Base-by-base conservation (phyloP, 2,797 vertebrate genomes). In the Poeciliopsis infans region DNA sequence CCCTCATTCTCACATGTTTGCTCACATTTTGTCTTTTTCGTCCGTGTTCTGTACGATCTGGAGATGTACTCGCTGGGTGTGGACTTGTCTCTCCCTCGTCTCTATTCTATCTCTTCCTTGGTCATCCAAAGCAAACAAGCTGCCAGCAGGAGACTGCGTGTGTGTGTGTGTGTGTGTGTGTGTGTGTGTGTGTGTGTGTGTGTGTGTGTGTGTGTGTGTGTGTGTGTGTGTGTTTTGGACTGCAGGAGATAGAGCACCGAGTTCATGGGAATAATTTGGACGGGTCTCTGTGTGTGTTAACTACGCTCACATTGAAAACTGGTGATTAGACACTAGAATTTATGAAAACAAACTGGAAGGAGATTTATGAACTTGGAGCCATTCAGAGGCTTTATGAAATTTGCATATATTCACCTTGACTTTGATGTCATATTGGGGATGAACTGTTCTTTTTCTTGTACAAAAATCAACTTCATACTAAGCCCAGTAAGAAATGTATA, bases 271-370 rank as follows among this genome's bases (percentile, higher is more conserved):
- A 91, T 88, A 82, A 59, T 71, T 73, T 82, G 77, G 71, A 47
- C 75, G 64, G 74, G 69, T 88, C 74, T 73, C 43, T 84, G 89
- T 89, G 86, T 91, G 83, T 76, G 81, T 18, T 91, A 90, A 92
- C 88, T 70, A 23, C 75, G 86, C 83, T 83, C 85, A 88, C 90
- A 88, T 88, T 87, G 87, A 86, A 87, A 89, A 90, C 91, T 82
- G 93, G 39, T 94, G 92, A 91, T 93, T 90, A 88, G 90, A 90
- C 87, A 87, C 88, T 91, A 90, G 91, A 88, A 91, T 86, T 91
- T 88, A 86, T 89, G 75, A n/a, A 71, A 79, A 82, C 79, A 93
- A 94, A 94, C 95, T 94, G 87, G 88, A 94, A 95, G 87, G 91
- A 93, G 85, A 93, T 72, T 86, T 78, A 84, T 76, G 86, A 82